Conservation (phyloP, 2,888 invertebrate genomes). For the Pardosa pseudoannulata region DNA sequence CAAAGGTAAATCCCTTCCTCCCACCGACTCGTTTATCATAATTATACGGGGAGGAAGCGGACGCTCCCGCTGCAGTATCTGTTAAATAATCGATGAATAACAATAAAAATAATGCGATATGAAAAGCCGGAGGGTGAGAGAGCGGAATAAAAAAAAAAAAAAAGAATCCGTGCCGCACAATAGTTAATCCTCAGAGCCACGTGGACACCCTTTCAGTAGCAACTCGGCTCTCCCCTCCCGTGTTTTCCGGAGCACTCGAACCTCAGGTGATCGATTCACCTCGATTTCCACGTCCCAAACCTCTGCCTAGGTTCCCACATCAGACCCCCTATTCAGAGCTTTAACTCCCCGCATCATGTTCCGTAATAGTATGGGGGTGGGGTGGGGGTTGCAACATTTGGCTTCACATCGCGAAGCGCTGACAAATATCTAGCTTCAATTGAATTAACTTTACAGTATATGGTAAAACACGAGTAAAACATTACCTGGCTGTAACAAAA, state of each 20-base stretch:
- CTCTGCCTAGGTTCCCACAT: background rate
- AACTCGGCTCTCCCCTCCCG: constrained; percentile 24
- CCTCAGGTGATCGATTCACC: constrained; percentile 71
- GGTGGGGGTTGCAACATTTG: constrained; percentile 19
- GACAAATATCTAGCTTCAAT: too few species aligned
- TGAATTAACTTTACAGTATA: too few species aligned
- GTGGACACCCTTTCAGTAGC: constrained; percentile 25
- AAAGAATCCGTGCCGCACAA: constrained; percentile 33
- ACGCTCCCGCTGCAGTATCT: constrained; percentile 45
- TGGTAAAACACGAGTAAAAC: too few species aligned
- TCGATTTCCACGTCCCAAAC: constrained; percentile 13
- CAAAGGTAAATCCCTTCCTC: constrained; percentile 21
- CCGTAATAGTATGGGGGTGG: background rate
- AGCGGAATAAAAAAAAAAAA: constrained; percentile 28
- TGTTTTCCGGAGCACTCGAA: constrained; percentile 35
- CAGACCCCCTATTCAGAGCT: background rate
- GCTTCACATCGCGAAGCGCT: constrained; percentile 6
- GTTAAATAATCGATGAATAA: constrained; percentile 65
- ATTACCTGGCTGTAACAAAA: too few species aligned
- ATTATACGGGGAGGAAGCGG: constrained; percentile 30
- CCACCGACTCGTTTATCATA: constrained; percentile 58
- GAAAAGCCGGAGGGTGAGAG: constrained; percentile 30
- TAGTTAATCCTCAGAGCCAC: constrained; percentile 54
- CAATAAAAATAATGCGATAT: constrained; percentile 57
- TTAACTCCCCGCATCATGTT: background rate